These are phyloP conservation scores for Eristalinus sepulchralis DNA, from an alignment of 2,888 invertebrate species.

Conservation along the genomic window DNA sequence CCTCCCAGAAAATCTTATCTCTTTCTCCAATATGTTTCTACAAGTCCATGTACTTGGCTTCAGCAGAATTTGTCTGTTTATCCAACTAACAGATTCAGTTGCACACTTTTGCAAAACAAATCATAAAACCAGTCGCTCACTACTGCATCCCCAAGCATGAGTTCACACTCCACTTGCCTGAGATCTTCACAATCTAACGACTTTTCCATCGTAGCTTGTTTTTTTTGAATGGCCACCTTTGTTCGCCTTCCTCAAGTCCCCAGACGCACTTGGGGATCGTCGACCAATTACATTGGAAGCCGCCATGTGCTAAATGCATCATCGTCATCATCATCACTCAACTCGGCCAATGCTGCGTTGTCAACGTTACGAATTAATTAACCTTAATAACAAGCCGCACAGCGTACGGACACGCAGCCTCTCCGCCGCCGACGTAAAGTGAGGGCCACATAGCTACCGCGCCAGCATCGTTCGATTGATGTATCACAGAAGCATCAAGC, in stretches of 20 bases:
- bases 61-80: too few species aligned
- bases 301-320: neutral
- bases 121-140: too few species aligned
- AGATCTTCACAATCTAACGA: too few species aligned
- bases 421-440: neutral
- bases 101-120: too few species aligned
- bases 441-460: constrained; percentile 34
- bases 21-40: too few species aligned
- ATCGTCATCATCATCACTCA: neutral
- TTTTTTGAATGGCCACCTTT: too few species aligned
- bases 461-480: constrained; percentile 62
- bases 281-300: neutral
- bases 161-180: too few species aligned
- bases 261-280: neutral
- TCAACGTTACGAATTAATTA: constrained; percentile 34
- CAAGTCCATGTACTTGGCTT: too few species aligned
- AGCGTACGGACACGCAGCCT: constrained; percentile 13
- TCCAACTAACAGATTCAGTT: too few species aligned
- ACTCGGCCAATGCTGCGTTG: neutral
- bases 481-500: constrained; percentile 66
- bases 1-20: too few species aligned
- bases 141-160: too few species aligned
- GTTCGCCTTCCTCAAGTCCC: neutral
- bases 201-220: too few species aligned
- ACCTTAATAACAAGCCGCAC: constrained; percentile 23